phyloP scores from a whole-genome alignment of 2,888 invertebrate genomes.

The Villa cingulata region DNA sequence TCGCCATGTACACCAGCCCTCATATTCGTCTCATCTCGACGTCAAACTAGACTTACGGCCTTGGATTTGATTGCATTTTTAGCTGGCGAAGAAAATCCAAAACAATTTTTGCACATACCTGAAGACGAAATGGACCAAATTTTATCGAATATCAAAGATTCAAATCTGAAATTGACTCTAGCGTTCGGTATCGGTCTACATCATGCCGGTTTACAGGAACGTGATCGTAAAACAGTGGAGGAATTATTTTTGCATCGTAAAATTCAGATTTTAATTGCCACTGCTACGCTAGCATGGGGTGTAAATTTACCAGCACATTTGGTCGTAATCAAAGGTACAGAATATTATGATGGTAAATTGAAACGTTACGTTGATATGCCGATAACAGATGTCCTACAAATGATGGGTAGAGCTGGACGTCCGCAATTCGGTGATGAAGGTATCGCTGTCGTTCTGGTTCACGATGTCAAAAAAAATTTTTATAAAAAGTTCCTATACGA shows the following conservation, averaged over 20 bases:
- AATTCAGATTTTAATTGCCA: conserved; percentile 92
- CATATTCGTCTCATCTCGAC: conserved; percentile 89
- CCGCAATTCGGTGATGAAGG: conserved; percentile 94
- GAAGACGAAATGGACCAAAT: conserved; percentile 76
- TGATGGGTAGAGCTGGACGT: conserved; percentile 98
- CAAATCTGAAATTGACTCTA: conserved; percentile 81
- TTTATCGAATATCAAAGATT: conserved; percentile 59
- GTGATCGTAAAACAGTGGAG: conserved; percentile 82
- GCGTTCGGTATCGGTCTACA: conserved; percentile 98
- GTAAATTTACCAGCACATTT: conserved; percentile 98
- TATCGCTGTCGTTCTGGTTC: conserved; percentile 75
- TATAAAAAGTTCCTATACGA: conserved; percentile 98
- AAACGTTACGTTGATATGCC: conserved; percentile 99
- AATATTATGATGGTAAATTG: conserved; percentile 94
- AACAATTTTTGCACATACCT: conserved; percentile 84
- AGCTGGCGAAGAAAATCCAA: conserved; percentile 82
- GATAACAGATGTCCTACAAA: conserved; percentile 97
- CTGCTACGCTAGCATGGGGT: conserved; percentile 97
- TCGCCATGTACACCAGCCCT: conserved; percentile 84
- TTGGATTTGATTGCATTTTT: conserved; percentile 84
- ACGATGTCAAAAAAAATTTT: conserved; percentile 95
- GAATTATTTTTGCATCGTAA: conserved; percentile 88
- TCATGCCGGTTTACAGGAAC: conserved; percentile 92
- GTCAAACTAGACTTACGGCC: conserved; percentile 94
- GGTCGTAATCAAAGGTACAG: conserved; percentile 94